phyloP scores from a whole-genome alignment of 2,888 invertebrate species.

The Scaptomyza cyrtandrae region DNA sequence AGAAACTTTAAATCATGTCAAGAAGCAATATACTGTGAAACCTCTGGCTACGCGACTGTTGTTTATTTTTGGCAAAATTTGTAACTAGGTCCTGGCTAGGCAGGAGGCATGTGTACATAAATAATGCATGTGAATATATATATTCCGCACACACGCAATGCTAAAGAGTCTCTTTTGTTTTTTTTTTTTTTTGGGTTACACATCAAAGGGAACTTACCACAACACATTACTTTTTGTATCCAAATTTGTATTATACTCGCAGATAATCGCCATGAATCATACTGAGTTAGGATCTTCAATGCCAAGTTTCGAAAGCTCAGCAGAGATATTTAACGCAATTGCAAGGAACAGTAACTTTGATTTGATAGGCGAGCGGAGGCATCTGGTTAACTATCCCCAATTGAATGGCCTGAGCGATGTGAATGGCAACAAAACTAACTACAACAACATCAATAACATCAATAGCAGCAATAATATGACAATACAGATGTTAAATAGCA shows the following conservation, averaged over 20 bases:
- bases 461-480: constrained; percentile 22
- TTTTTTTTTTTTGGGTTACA: neutral
- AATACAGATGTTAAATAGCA: constrained; percentile 29
- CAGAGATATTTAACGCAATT: constrained; percentile 47
- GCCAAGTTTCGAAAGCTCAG: constrained; percentile 37
- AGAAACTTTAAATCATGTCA: constrained; percentile 39
- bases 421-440: constrained; percentile 8
- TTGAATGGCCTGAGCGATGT: constrained; percentile 16
- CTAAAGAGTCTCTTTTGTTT: neutral
- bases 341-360: constrained; percentile 47
- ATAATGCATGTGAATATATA: constrained; percentile 32
- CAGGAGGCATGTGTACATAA: constrained; percentile 47
- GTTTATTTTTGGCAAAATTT: constrained; percentile 20
- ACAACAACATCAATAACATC: neutral
- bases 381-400: constrained; percentile 35
- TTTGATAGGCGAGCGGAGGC: constrained; percentile 41
- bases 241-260: constrained; percentile 26
- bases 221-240: neutral
- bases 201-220: neutral
- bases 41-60: constrained; percentile 21
- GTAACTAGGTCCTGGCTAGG: neutral
- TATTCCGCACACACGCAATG: constrained; percentile 35
- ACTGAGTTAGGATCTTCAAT: constrained; percentile 38
- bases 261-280: constrained; percentile 74
- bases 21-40: constrained; percentile 28